A percentile compares a stretch with the other conserved stretches of the same genome.
These are phyloP conservation scores for Dermolepida albohirtum DNA, from an alignment of 2,888 invertebrate species.

Conservation along the genomic window DNA sequence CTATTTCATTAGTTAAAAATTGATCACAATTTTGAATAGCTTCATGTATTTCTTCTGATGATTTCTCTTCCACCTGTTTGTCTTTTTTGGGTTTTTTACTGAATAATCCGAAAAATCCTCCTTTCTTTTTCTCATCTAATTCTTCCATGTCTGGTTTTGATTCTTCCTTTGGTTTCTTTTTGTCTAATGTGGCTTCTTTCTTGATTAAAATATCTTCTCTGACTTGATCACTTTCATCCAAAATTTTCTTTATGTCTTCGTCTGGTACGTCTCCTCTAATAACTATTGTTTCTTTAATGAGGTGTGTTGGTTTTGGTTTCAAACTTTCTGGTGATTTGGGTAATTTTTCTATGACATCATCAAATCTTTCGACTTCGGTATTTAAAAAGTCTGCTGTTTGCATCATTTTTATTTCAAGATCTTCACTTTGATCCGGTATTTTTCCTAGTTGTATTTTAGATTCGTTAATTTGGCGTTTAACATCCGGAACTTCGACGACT, in stretches of 20 bases:
- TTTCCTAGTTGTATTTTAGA: conserved; percentile 10
- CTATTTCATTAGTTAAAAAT: conserved; percentile 48
- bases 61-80: conserved; percentile 21
- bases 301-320: conserved; percentile 16
- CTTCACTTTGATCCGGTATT: conserved; percentile 37
- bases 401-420: conserved; percentile 50
- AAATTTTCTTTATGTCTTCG: conserved; percentile 24
- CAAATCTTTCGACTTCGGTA: conserved; percentile 55
- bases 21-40: conserved; percentile 40
- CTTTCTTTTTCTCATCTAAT: conserved; percentile 45
- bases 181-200: conserved; percentile 13
- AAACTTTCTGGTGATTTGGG: conserved; percentile 14
- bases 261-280: not conserved
- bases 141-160: conserved; percentile 41
- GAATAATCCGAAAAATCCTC: conserved; percentile 50
- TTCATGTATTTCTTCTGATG: conserved; percentile 25
- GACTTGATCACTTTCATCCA: conserved; percentile 16
- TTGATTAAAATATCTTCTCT: conserved; percentile 23
- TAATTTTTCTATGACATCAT: conserved; percentile 52
- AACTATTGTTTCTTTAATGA: conserved; percentile 28
- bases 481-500: not conserved
- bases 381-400: conserved; percentile 54
- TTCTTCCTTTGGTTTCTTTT: conserved; percentile 25
- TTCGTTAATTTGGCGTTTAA: conserved; percentile 4
- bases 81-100: conserved; percentile 49